Evolutionary conservation across 1,140 invertebrate species (phyloP).

Genomic region (Lucilia sericata): DNA sequence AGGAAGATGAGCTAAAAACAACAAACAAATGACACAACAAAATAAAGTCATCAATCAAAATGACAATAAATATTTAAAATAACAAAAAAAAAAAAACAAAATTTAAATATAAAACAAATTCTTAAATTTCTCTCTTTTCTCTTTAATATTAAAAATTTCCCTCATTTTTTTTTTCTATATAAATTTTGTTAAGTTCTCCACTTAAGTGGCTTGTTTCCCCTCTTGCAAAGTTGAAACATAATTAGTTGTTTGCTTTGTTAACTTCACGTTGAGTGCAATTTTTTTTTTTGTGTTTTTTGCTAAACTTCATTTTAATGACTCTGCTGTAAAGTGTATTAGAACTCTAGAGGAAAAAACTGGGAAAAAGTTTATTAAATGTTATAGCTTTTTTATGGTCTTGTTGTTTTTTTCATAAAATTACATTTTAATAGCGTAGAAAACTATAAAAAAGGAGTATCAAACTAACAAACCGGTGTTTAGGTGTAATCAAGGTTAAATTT

Average conservation of each 20-base stretch:
- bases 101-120: neutral
- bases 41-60: conserved; percentile 7
- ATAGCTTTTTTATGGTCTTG: neutral
- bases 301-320: conserved; percentile 2
- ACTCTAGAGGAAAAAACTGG: neutral
- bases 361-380: neutral
- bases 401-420: neutral
- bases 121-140: neutral
- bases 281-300: too few species aligned
- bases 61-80: neutral
- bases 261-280: neutral
- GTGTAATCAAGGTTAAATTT: neutral
- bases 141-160: neutral
- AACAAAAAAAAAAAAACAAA: neutral
- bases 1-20: too few species aligned
- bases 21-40: neutral
- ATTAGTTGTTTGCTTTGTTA: neutral
- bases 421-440: neutral
- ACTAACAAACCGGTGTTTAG: neutral
- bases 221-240: neutral
- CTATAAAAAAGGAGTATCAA: neutral
- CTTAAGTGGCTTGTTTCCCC: neutral
- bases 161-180: neutral
- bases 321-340: neutral
- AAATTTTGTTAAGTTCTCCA: too few species aligned